These are phyloP conservation scores for Lochmaea crataegi DNA, from an alignment of 2,888 invertebrate genomes.

Conservation along the genomic window DNA sequence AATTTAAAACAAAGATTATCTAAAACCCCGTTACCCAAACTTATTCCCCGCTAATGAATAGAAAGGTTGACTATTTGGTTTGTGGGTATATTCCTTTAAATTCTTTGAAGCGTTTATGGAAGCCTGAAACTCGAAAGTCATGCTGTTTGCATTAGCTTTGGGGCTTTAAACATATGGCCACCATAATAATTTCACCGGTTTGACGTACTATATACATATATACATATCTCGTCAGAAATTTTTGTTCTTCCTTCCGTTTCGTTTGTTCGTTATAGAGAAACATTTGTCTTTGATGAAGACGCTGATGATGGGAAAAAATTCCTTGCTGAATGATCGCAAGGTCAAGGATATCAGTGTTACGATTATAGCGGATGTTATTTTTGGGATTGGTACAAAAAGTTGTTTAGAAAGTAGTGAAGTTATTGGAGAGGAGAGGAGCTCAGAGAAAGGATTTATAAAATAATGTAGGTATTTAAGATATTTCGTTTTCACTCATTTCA, in stretches of 20 bases:
- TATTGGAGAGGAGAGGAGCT: too few species aligned
- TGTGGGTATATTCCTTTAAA: constrained; percentile 24
- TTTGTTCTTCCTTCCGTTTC: constrained; percentile 46
- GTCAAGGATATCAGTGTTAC: not conserved
- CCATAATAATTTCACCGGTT: constrained; percentile 49
- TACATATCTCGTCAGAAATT: constrained; percentile 34
- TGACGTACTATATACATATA: constrained; percentile 37
- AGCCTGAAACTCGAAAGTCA: constrained; percentile 30
- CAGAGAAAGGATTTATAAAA: too few species aligned
- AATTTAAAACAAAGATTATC: too few species aligned
- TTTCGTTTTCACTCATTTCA: too few species aligned
- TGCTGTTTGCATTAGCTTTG: constrained; percentile 43
- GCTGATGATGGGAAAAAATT: constrained; percentile 23
- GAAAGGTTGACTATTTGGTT: constrained; percentile 20
- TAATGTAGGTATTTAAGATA: too few species aligned
- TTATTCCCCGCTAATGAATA: not conserved
- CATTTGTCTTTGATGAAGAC: constrained; percentile 12
- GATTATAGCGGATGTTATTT: too few species aligned
- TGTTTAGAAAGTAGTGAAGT: too few species aligned
- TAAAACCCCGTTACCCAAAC: not conserved
- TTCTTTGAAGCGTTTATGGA: constrained; percentile 35
- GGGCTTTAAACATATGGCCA: constrained; percentile 50
- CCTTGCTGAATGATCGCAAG: constrained; percentile 5
- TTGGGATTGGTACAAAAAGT: too few species aligned
- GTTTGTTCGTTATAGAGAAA: not conserved